Conservation (phyloP, 1,140 invertebrate genomes). For the Melitaea cinxia region DNA sequence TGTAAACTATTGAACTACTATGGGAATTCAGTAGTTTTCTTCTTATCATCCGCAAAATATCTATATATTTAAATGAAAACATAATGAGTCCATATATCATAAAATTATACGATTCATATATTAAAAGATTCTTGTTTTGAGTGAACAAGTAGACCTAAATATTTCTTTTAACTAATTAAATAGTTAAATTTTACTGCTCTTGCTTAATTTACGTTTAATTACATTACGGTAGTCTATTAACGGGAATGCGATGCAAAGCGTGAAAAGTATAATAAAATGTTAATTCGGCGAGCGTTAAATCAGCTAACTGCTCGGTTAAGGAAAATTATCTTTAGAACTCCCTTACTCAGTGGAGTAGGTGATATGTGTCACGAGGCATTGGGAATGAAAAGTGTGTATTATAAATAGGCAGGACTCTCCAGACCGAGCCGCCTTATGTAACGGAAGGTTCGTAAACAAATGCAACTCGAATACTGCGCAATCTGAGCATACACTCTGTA, state of each 20-base stretch:
- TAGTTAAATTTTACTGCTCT: constrained; percentile 9
- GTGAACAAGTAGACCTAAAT: not conserved
- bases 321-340: constrained; percentile 62
- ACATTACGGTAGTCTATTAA: constrained; percentile 39
- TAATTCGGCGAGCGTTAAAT: constrained; percentile 42
- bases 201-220: constrained; percentile 27
- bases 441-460: constrained; percentile 67
- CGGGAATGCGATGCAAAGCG: constrained; percentile 31
- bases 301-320: constrained; percentile 43
- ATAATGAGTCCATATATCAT: too few species aligned
- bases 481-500: constrained; percentile 23
- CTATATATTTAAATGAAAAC: not conserved
- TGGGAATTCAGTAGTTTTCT: too few species aligned
- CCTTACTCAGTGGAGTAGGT: constrained; percentile 57
- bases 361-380: constrained; percentile 38
- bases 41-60: too few species aligned
- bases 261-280: constrained; percentile 36
- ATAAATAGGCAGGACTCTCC: constrained; percentile 59
- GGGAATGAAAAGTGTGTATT: constrained; percentile 67
- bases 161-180: not conserved
- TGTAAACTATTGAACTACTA: too few species aligned
- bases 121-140: too few species aligned
- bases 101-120: too few species aligned
- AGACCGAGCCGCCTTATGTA: constrained; percentile 63
- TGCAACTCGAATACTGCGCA: constrained; percentile 37